Conservation (phyloP, 2,113 vertebrate species). For the Montifringilla adamsi region DNA sequence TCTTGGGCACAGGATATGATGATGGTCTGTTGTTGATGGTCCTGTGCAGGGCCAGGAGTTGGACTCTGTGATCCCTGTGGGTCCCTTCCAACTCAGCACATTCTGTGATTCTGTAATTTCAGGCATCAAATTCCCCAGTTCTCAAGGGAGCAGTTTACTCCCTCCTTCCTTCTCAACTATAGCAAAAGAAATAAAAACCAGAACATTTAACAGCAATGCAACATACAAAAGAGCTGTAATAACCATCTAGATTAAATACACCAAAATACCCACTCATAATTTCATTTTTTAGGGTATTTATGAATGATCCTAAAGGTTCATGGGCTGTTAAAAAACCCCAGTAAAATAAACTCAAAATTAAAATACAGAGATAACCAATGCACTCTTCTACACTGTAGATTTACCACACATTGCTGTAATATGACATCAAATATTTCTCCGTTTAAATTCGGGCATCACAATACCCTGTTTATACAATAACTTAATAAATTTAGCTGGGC, state of each 20-base stretch:
- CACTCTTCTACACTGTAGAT: neutral
- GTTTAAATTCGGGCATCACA: constrained; percentile 44
- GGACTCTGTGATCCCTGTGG: neutral
- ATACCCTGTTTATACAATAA: constrained; percentile 62
- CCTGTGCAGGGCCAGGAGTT: neutral
- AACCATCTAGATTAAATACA: neutral
- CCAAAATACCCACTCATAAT: neutral
- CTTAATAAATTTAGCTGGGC: constrained; percentile 63
- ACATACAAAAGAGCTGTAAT: neutral
- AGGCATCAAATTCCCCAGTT: neutral
- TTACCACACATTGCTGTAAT: neutral
- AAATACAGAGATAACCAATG: neutral
- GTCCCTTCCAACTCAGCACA: neutral
- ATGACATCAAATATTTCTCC: constrained; percentile 51
- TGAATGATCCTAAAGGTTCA: neutral
- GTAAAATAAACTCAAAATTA: neutral
- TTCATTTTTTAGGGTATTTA: neutral
- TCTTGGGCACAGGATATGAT: neutral
- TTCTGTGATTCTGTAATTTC: neutral
- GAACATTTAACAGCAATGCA: neutral
- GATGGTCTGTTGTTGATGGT: neutral
- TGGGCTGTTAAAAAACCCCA: neutral
- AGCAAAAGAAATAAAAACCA: neutral
- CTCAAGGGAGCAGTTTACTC: neutral
- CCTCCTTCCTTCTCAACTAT: neutral